Conservation (phyloP, 2,113 vertebrate species). For the Polypterus senegalus region DNA sequence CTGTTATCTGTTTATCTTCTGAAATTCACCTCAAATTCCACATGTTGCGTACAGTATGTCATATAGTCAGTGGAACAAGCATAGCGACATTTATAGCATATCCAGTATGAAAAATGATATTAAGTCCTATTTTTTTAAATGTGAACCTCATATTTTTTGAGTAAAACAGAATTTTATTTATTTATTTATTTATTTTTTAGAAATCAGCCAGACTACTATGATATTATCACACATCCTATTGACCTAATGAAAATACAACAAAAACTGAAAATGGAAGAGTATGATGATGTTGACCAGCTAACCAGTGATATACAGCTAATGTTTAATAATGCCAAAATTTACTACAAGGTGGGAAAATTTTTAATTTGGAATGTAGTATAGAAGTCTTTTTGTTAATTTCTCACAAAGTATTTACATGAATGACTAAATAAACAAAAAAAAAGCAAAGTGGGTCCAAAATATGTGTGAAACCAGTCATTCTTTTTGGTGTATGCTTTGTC, state of each 20-base stretch:
- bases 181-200: conserved; percentile 40
- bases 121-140: no score
- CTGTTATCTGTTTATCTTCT: no score
- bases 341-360: conserved; percentile 74
- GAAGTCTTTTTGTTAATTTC: no score
- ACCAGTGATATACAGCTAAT: conserved; percentile 89
- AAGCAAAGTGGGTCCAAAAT: not conserved
- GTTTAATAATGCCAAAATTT: conserved; percentile 90
- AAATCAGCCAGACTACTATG: conserved; percentile 96
- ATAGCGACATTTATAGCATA: no score
- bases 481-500: no score
- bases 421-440: no score
- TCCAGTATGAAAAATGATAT: no score
- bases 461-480: not conserved
- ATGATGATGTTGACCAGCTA: conserved; percentile 86
- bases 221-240: conserved; percentile 93
- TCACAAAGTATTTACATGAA: no score
- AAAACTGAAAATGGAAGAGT: conserved; percentile 97
- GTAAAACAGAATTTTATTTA: conserved; percentile 10
- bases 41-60: no score
- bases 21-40: no score
- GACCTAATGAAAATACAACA: conserved; percentile 99
- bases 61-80: no score
- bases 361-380: not conserved
- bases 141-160: no score